A percentile compares a stretch with the other conserved stretches of the same genome.
phyloP scores from a whole-genome alignment of 2,888 invertebrate genomes.

The Timema podura region DNA sequence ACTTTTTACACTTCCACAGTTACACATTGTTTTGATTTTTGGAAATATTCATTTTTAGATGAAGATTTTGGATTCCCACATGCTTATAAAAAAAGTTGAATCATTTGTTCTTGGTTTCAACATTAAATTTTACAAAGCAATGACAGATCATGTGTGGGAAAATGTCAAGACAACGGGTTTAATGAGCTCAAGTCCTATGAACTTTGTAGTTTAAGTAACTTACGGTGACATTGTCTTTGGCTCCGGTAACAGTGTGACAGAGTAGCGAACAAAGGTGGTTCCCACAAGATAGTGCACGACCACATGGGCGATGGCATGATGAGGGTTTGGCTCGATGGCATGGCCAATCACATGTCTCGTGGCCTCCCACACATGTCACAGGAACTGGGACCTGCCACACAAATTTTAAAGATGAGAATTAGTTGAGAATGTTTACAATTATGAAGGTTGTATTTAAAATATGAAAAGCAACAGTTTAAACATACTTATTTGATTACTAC shows the following conservation, averaged over 20 bases:
- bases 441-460: no score
- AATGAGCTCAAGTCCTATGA: not conserved
- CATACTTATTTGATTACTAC: no score
- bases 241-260: conserved; percentile 65
- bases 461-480: no score
- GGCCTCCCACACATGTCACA: conserved; percentile 68
- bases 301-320: conserved; percentile 79
- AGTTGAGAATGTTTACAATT: no score
- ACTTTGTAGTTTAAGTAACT: not conserved
- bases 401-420: no score
- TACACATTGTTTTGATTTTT: no score
- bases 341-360: conserved; percentile 63
- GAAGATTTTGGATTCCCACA: no score
- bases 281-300: conserved; percentile 64
- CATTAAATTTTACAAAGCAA: conserved; percentile 17
- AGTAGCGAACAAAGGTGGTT: conserved; percentile 69
- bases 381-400: conserved; percentile 60
- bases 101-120: conserved; percentile 17
- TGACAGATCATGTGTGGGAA: not conserved
- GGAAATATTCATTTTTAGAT: no score
- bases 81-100: no score
- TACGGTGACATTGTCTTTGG: conserved; percentile 33
- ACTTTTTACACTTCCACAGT: no score
- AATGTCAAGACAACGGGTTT: not conserved
- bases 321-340: conserved; percentile 65